Conservation (phyloP, 2,797 vertebrate species). For the Zenarchopterus dispar region DNA sequence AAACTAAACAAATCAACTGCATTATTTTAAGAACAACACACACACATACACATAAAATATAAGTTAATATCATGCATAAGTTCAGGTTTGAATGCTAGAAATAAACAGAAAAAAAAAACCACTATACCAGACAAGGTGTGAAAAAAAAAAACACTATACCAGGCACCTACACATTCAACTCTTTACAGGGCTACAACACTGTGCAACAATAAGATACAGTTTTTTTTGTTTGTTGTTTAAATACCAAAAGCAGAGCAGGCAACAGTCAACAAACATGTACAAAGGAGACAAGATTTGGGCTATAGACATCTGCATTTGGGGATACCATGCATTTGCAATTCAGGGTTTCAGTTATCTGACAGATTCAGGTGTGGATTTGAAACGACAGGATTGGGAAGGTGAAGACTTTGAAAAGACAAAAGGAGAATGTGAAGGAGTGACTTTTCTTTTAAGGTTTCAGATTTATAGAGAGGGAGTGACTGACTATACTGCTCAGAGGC, state of each 20-base stretch:
- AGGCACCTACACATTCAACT: conserved; percentile 52
- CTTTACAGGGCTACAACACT: conserved; percentile 19
- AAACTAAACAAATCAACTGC: background rate
- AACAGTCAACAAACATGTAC: conserved; percentile 80
- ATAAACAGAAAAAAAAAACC: background rate
- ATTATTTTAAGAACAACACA: too few species aligned
- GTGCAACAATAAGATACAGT: conserved; percentile 19
- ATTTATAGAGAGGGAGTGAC: conserved; percentile 77
- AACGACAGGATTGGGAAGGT: conserved; percentile 63
- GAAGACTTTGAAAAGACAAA: conserved; percentile 59
- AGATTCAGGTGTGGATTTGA: conserved; percentile 59
- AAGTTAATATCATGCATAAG: background rate
- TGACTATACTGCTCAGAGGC: conserved; percentile 68
- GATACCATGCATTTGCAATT: conserved; percentile 66
- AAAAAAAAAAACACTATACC: conserved; percentile 9
- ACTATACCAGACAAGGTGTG: conserved; percentile 13
- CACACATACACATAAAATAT: background rate
- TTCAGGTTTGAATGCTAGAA: background rate
- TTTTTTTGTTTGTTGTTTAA: too few species aligned
- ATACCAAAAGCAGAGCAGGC: conserved; percentile 56
- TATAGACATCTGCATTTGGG: conserved; percentile 96
- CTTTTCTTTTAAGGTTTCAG: conserved; percentile 49
- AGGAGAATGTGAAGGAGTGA: conserved; percentile 59
- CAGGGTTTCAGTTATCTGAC: conserved; percentile 41
- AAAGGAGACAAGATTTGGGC: conserved; percentile 61